Base-by-base conservation (phyloP, 2,888 invertebrate species). In the Heliconius ismenius region DNA sequence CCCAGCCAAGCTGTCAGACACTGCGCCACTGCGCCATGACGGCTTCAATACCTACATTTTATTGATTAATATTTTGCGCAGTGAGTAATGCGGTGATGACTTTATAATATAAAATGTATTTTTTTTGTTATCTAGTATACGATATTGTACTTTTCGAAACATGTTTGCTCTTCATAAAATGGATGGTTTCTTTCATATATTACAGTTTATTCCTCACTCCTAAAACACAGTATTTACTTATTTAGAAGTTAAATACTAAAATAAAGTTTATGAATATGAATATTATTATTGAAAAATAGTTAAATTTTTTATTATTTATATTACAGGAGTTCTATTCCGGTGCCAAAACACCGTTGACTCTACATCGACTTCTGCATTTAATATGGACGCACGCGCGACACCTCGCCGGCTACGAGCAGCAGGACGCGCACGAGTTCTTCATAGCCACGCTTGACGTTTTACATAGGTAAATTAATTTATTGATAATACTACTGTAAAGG, bases 401-500 rank as follows among this genome's bases (percentile, higher is more conserved):
- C 89, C 95, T 99, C 83, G 98, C 98, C 43, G 98, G 98, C 73
- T 98, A 98, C 89, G 98, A 98, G 88, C 99, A 99, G 88, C 99
- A 99, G 90, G 99, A 99, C 90, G 99, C 99, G 36, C 99, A 99
- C 87, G 99, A 99, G 94, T 99, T 99, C 93, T 98, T 99, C 88
- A 98, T 99, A 82, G 98, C 99, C 60, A 98, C 98, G 0, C 95
- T 99, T 70, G 98, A 99, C 87, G 97, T 99, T 15, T 93, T 99
- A 79, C 99, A 99, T 90, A 95, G 97, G 88, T 94, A 80, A 69
- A 78, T 62, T n/a, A 3, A n/a, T 58, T 11, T 58, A 9, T 49
- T 21, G 6, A 49, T 49, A 32, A 32, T 32, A 49, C 18, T 49
- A 49, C 6, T 15, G 1, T 15, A 18, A 15, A 43, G 15, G 15